Conservation (phyloP, 1,140 invertebrate species). For the Fopius arisanus region DNA sequence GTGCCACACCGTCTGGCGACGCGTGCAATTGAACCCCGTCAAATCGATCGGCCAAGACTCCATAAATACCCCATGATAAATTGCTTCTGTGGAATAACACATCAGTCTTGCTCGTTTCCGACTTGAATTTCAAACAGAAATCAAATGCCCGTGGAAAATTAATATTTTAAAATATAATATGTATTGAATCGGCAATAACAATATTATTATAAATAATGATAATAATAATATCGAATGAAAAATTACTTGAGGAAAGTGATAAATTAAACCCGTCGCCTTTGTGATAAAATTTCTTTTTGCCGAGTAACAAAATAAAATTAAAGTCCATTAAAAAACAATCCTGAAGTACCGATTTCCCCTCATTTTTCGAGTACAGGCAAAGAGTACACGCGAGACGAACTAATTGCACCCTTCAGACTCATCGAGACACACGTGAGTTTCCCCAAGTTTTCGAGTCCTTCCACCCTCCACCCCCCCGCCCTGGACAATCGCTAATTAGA, state of each 20-base stretch:
- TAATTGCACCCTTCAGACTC: constrained; percentile 52
- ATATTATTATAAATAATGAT: too few species aligned
- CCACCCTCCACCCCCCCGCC: constrained; percentile 17
- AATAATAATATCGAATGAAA: too few species aligned
- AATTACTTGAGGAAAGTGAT: too few species aligned
- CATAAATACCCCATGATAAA: neutral
- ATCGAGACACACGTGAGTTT: constrained; percentile 39
- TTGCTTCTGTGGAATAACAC: neutral
- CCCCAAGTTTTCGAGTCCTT: constrained; percentile 21
- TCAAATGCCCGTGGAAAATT: neutral
- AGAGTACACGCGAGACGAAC: constrained; percentile 49
- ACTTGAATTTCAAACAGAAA: too few species aligned
- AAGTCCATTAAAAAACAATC: too few species aligned
- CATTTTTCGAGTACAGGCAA: constrained; percentile 13
- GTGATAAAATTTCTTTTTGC: too few species aligned
- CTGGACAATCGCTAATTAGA: constrained; percentile 25
- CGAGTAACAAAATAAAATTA: too few species aligned
- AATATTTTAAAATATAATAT: constrained; percentile 1
- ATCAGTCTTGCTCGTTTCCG: neutral
- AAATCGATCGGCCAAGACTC: neutral
- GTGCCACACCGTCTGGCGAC: constrained; percentile 7
- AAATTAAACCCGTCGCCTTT: too few species aligned
- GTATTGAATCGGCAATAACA: neutral
- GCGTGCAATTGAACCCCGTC: constrained; percentile 1
- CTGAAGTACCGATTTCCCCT: neutral